These are phyloP conservation scores for Oncorhynchus mykiss DNA, from an alignment of 2,113 vertebrate species.

Conservation along the genomic window DNA sequence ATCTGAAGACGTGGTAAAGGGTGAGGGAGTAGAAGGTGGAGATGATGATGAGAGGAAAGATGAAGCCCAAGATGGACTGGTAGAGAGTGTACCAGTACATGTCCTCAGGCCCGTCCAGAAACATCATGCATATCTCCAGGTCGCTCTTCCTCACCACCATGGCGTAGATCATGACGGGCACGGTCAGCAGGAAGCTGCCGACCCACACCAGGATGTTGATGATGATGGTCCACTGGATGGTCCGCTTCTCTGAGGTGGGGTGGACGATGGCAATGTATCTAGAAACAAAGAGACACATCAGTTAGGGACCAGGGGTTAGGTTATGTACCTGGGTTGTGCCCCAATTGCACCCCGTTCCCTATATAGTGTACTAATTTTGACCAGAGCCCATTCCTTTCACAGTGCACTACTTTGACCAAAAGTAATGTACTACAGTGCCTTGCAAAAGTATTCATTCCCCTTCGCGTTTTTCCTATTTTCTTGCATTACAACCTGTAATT, in stretches of 20 bases:
- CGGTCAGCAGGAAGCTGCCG: constrained; percentile 75
- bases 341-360: too few species aligned
- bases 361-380: too few species aligned
- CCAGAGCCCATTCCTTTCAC: too few species aligned
- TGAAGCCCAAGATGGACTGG: constrained; percentile 78
- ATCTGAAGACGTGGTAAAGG: constrained; percentile 82
- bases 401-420: too few species aligned
- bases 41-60: constrained; percentile 79
- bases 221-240: constrained; percentile 76
- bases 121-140: constrained; percentile 74
- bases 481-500: too few species aligned
- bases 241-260: constrained; percentile 75
- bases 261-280: constrained; percentile 81
- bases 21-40: constrained; percentile 80
- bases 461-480: too few species aligned
- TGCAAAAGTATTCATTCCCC: too few species aligned
- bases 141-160: constrained; percentile 62
- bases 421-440: too few species aligned
- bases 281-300: constrained; percentile 3
- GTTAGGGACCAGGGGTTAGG: neutral
- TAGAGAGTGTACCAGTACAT: constrained; percentile 84
- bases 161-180: constrained; percentile 79
- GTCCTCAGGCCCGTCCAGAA: constrained; percentile 73
- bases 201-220: constrained; percentile 79
- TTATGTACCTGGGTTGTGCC: too few species aligned